Percentiles rank a stretch among this genome's conserved stretches.
These are phyloP conservation scores for Perithous albicinctus DNA, from an alignment of 2,888 invertebrate genomes.

Conservation along the genomic window DNA sequence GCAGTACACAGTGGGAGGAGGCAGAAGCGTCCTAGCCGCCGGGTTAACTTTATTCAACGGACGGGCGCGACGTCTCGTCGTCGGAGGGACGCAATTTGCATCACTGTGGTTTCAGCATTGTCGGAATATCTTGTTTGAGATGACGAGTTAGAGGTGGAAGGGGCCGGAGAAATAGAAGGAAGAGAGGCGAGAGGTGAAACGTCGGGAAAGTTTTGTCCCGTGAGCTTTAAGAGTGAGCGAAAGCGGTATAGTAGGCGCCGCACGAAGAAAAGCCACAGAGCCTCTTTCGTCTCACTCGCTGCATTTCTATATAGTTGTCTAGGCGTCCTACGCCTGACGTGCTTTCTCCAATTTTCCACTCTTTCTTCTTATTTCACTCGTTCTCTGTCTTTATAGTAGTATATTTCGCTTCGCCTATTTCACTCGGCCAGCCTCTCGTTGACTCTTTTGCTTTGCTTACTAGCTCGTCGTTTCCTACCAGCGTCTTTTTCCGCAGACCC, in stretches of 20 bases:
- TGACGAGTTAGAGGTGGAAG: conserved; percentile 50
- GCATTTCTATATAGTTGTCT: background rate
- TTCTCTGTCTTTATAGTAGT: conserved; percentile 14
- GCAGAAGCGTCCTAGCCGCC: conserved; percentile 38
- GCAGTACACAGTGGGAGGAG: background rate
- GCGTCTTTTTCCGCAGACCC: background rate
- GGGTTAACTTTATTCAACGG: conserved; percentile 63
- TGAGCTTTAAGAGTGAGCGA: conserved; percentile 39
- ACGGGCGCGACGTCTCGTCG: conserved; percentile 39
- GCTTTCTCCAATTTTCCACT: conserved; percentile 28
- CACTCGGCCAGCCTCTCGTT: conserved; percentile 21
- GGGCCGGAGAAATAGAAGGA: conserved; percentile 1
- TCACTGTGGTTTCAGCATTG: conserved; percentile 69
- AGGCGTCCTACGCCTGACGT: conserved; percentile 23
- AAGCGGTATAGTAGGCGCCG: conserved; percentile 8
- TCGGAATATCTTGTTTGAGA: conserved; percentile 68
- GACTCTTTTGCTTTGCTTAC: conserved; percentile 20
- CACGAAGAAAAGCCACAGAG: background rate
- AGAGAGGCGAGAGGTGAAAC: conserved; percentile 7
- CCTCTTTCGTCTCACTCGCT: background rate
- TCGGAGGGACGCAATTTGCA: conserved; percentile 66
- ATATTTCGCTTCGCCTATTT: conserved; percentile 47
- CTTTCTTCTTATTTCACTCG: conserved; percentile 32
- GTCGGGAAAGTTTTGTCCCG: conserved; percentile 65
- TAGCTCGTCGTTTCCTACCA: background rate